Evolutionary conservation across 2,888 invertebrate genomes (phyloP), one percentile per base, ranked within the genome.

Genomic region (Nephrotoma appendiculata): DNA sequence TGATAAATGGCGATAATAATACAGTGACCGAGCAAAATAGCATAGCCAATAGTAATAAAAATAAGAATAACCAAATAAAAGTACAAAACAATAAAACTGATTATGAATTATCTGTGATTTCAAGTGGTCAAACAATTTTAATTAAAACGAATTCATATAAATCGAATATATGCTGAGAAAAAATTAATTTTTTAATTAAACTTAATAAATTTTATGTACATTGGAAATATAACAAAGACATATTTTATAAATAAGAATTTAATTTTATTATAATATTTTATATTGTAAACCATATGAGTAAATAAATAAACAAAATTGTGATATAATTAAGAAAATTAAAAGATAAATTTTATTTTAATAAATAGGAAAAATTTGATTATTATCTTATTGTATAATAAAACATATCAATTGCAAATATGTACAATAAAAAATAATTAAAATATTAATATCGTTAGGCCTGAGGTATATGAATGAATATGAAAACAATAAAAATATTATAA

Each of bases 71-170:
- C 12, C 43, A 86, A 57, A 19, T 48, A 19, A 41, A 12, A 83
- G 15, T 43, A 84, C 15, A 41, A 12, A 45, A 83, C 43, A 57
- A 41, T 31, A 57, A 86, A 84, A 48, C 44, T 42, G 86, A 87
- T 43, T 83, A 87, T 86, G 87, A 88, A 86, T 45, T 88, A 31
- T 19, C 86, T 48, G 87, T 87, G 31, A 86, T 87, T 86, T 48
- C 57, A 5, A 87, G 87, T 42, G 87, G 87, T n/a, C 87, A 86
- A 85, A 85, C 86, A 11, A 85, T 85, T 57, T 48, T 88, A 41
- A 87, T 86, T 31, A 87, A 85, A 87, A 87, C 86, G n/a, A 87
- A 87, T 83, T 86, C 87, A n/a, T 87, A 87, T 83, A 86, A 86
- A 85, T 87, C 88, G 15, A 88, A 88, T 86, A 83, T 88, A 83